Conservation (phyloP, 1,140 invertebrate genomes). For the Linepithema humile region DNA sequence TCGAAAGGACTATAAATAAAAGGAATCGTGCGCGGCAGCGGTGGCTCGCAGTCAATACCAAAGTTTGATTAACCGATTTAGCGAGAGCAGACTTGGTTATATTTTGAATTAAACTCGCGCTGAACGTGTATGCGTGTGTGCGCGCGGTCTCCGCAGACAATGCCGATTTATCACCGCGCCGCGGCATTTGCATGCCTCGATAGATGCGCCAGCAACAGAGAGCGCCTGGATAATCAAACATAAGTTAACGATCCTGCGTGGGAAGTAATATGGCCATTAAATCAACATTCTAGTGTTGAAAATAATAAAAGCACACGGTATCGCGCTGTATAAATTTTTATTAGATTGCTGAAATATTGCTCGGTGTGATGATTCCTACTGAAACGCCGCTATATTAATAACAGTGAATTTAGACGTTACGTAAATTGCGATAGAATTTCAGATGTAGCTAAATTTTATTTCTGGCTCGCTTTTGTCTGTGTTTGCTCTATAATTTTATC, state of each 20-base stretch:
- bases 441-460: too few species aligned
- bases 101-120: slow-evolving; percentile 41
- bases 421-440: not conserved
- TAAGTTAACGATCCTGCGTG: slow-evolving; percentile 51
- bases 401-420: too few species aligned
- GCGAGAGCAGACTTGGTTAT: slow-evolving; percentile 4
- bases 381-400: too few species aligned
- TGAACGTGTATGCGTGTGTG: not conserved
- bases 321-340: not conserved
- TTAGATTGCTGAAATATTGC: not conserved
- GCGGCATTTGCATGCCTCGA: slow-evolving; percentile 41
- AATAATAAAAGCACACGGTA: slow-evolving; percentile 1
- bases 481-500: not conserved
- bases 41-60: slow-evolving; percentile 3
- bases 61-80: slow-evolving; percentile 46
- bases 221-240: slow-evolving; percentile 45
- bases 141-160: slow-evolving; percentile 22
- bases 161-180: slow-evolving; percentile 39
- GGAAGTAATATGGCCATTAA: slow-evolving; percentile 43
- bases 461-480: not conserved
- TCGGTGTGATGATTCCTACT: too few species aligned
- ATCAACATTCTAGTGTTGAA: not conserved
- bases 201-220: slow-evolving; percentile 42
- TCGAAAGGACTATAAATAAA: slow-evolving; percentile 29
- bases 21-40: not conserved